Base-by-base conservation (phyloP, 2,797 vertebrate species). In the Chrysocyon brachyurus region DNA sequence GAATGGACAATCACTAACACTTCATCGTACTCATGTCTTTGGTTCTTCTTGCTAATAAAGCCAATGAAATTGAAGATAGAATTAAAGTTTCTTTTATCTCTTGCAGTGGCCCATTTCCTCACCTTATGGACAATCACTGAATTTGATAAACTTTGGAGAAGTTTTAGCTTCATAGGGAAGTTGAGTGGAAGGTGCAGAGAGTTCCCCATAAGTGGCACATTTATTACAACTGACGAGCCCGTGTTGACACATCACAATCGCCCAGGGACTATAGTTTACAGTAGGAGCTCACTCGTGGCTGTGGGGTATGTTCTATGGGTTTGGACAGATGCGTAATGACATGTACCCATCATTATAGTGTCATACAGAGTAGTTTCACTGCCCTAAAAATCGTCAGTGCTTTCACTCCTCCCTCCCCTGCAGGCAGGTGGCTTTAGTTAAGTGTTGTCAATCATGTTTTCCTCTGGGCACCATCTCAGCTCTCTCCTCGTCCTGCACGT, bases 241-340 rank as follows among this genome's bases (percentile, higher is more conserved):
- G 0, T 1, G 6, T 0, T 0, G 75, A 36, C 84, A 52, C 40
- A 6, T 72, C n/a, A 10, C 19, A 5, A 14, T 36, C 15, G 2
- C 61, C 46, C 26, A 14, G 12, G 46, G 78, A 21, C 49, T 5
- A 0, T 1, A 26, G 28, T 26, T 56, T 5, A 12, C 10, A 12
- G 26, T 12, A 46, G 14, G 26, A 16, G 12, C 52, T 56, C 64
- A 3, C 26, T 56, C 10, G 21, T 57, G 83, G 33, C 2, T 24
- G 72, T 64, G 59, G 14, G 11, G 92, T 3, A 4, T 6, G 14
- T 33, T 12, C 28, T 10, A 5, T 8, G 78, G 17, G 57, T 83
- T 61, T 16, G 56, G 33, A n/a, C 6, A 28, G 46, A 40, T 19
- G n/a, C 17, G 10, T 5, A 22, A 21, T 1, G 40, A 28, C 56